Evolutionary conservation across 2,113 vertebrate species (phyloP).

Genomic region (Myotis davidii): DNA sequence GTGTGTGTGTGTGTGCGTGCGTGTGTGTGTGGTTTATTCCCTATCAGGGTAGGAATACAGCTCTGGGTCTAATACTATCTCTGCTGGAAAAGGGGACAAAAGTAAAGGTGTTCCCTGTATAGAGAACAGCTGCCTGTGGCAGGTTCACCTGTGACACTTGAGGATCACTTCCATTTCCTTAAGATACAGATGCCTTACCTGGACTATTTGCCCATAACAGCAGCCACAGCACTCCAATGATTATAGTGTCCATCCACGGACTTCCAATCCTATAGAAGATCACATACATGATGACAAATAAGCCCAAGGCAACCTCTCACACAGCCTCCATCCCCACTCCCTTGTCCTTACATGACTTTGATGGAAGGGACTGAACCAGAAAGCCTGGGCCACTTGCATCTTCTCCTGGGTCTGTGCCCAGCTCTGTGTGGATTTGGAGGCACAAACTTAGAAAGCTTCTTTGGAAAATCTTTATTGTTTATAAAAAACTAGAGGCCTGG

Average conservation of each 20-base stretch:
- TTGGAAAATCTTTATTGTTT: conserved; percentile 28
- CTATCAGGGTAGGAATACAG: conserved; percentile 72
- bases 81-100: conserved; percentile 76
- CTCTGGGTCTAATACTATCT: not conserved
- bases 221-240: conserved; percentile 79
- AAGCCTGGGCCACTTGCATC: not conserved
- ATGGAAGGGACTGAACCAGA: conserved; percentile 67
- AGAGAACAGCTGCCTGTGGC: conserved; percentile 80
- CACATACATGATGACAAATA: conserved; percentile 81
- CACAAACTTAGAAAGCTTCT: conserved; percentile 36
- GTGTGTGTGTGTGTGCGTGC: too few species aligned
- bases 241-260: conserved; percentile 77
- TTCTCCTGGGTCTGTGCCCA: not conserved
- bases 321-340: not conserved
- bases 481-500: not conserved
- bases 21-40: conserved; percentile 78
- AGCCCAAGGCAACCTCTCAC: conserved; percentile 79
- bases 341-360: conserved; percentile 35
- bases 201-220: conserved; percentile 80
- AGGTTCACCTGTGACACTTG: conserved; percentile 79
- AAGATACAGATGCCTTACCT: conserved; percentile 83
- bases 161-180: conserved; percentile 84
- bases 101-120: conserved; percentile 82
- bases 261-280: conserved; percentile 70
- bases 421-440: conserved; percentile 56